These are phyloP conservation scores for Amazona guildingii DNA, from an alignment of 2,113 vertebrate genomes.

Conservation along the genomic window DNA sequence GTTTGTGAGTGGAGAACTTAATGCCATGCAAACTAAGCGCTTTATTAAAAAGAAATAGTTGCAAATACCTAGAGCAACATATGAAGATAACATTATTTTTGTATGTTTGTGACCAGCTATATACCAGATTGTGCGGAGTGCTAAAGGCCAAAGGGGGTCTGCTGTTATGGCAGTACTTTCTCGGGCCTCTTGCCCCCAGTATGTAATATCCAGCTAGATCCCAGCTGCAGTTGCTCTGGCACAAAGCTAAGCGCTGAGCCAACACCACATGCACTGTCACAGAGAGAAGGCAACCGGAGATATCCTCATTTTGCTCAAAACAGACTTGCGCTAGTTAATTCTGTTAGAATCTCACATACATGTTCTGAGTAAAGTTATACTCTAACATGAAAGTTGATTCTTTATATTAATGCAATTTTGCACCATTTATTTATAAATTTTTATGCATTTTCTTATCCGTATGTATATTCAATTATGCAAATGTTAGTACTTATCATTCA, in stretches of 20 bases:
- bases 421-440: not conserved
- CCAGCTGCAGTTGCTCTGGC: not conserved
- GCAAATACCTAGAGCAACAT: not conserved
- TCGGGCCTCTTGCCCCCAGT: rapidly evolving
- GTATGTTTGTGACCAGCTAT: not conserved
- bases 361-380: not conserved
- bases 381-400: not conserved
- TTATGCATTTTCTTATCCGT: not conserved
- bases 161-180: not conserved
- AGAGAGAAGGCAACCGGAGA: not conserved
- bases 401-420: not conserved
- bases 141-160: not conserved
- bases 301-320: not conserved
- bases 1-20: not conserved
- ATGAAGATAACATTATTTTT: not conserved
- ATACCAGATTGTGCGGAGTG: not conserved
- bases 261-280: not conserved
- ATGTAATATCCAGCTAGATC: no score
- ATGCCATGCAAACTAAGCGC: not conserved
- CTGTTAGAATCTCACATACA: not conserved
- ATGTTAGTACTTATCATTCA: not conserved
- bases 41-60: not conserved
- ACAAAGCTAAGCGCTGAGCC: not conserved
- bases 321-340: not conserved
- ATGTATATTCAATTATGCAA: not conserved